Evolutionary conservation across 2,888 invertebrate species (phyloP), one percentile per base, ranked within the genome.

Genomic region (Sclerodermus sp.): DNA sequence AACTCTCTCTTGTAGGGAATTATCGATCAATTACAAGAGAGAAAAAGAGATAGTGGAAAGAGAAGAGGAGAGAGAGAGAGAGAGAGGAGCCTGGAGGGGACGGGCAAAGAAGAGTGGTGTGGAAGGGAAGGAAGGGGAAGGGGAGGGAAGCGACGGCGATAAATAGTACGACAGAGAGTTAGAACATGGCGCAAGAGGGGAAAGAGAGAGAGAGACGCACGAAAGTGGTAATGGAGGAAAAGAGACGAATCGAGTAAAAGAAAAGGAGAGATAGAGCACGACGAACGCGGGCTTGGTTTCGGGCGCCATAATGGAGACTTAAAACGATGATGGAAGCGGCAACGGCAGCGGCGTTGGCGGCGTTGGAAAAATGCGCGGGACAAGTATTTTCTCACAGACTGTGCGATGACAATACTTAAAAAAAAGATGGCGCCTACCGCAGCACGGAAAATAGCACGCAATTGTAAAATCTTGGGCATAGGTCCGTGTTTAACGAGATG

Each of bases 301-400:
- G 57, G 58, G 55, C 65, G 67, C 70, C 68, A 70, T 65, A 62
- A 64, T 64, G 64, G 63, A 60, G 56, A 62, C 45, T 51, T 47
- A 47, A 44, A 43, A 49, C 32, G 45, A 51, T 42, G 51, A 50
- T 49, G 51, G 53, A 46, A 47, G 47, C 36, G 43, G 51, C 17
- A 45, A 53, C 55, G 57, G 46, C 50, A 58, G 51, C n/a, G n/a
- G n/a, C n/a, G n/a, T n/a, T n/a, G n/a, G n/a, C n/a, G n/a, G n/a
- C n/a, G n/a, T 59, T 53, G 64, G 64, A 68, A 73, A 74, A 74
- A 74, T 72, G 73, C 72, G 74, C 74, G 73, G 71, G 73, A 74
- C 66, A 64, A 56, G 44, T 53, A 65, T 67, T 66, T 64, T 53
- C 55, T 44, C 44, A 62, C 49, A 60, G 23, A 47, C 47, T 59